These are phyloP conservation scores for Psophia crepitans DNA, from an alignment of 2,113 vertebrate genomes.

Conservation along the genomic window DNA sequence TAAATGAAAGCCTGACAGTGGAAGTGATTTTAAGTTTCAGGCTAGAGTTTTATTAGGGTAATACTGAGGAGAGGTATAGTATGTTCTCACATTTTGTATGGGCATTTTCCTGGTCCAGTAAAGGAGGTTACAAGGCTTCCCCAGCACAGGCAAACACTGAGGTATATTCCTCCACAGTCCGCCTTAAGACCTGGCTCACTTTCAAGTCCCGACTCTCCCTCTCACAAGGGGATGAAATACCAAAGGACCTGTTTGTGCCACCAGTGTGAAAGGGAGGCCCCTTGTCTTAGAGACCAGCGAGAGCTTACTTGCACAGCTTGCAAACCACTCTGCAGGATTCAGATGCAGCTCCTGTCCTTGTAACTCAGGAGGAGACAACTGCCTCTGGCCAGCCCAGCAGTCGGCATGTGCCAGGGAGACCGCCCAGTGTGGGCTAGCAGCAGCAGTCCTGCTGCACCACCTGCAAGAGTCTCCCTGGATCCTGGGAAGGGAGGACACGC, in stretches of 20 bases:
- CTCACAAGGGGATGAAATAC: background rate
- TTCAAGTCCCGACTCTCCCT: background rate
- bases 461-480: background rate
- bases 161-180: background rate
- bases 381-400: background rate
- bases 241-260: background rate
- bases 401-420: too few relatives aligned
- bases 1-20: background rate
- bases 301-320: background rate
- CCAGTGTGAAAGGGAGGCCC: background rate
- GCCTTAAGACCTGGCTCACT: background rate
- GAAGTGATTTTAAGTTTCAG: background rate
- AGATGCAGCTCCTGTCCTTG: background rate
- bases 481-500: background rate
- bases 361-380: rapidly evolving
- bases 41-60: background rate
- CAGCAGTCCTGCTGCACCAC: background rate
- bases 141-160: background rate
- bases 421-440: background rate
- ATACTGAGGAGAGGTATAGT: background rate
- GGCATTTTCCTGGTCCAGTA: background rate
- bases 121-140: background rate
- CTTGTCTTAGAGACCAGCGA: rapidly evolving
- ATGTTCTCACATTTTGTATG: background rate
- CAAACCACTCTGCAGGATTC: background rate